phyloP scores from a whole-genome alignment of 2,797 vertebrate species.

The Hyperoplus immaculatus region DNA sequence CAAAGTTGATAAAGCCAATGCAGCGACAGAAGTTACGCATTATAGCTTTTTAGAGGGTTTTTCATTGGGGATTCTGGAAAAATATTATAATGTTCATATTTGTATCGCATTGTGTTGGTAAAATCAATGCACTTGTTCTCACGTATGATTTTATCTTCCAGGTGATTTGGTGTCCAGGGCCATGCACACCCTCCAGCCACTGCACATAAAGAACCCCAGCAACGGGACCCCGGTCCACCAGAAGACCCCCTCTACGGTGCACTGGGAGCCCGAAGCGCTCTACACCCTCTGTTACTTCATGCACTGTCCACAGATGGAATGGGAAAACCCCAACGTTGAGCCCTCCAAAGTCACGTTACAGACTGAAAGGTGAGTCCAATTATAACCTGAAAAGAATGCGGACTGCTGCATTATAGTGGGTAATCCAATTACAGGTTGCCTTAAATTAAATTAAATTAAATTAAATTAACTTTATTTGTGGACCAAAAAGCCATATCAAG shows the following conservation, averaged over 20 bases:
- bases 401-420: not conserved
- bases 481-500: not conserved
- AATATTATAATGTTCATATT: not conserved
- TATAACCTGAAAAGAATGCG: not conserved
- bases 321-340: conserved; percentile 98
- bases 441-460: not conserved
- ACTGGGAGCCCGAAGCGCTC: conserved; percentile 98
- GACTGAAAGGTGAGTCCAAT: conserved; percentile 91
- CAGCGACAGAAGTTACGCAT: too few species aligned
- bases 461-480: not conserved
- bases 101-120: not conserved
- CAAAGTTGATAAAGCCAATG: too few species aligned
- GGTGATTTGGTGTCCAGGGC: conserved; percentile 96
- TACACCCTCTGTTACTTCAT: conserved; percentile 99
- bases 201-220: conserved; percentile 92
- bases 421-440: not conserved
- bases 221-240: conserved; percentile 94
- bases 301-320: conserved; percentile 99
- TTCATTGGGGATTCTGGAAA: too few species aligned
- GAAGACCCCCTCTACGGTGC: conserved; percentile 87
- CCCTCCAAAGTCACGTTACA: conserved; percentile 95
- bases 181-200: conserved; percentile 97
- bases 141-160: conserved; percentile 62
- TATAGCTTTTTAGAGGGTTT: too few species aligned
- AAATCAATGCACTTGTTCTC: not conserved